These are phyloP conservation scores for Tympanuchus pallidicinctus DNA, from an alignment of 2,113 vertebrate species.

Conservation along the genomic window DNA sequence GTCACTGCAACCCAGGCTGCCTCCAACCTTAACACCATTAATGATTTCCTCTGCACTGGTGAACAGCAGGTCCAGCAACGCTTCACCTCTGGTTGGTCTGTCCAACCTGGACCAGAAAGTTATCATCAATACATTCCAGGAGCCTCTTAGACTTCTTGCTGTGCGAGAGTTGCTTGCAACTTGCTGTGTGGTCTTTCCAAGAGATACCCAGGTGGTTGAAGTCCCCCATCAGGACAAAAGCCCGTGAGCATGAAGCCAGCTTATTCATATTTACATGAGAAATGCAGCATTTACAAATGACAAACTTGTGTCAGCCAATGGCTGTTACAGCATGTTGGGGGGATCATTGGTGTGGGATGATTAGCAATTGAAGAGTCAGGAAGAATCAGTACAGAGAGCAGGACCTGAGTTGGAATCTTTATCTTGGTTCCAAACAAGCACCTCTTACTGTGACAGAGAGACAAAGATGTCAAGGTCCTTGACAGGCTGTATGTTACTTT, in stretches of 20 bases:
- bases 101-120: too few species aligned
- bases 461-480: neutral
- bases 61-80: too few species aligned
- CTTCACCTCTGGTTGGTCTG: too few species aligned
- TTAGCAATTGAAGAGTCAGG: neutral
- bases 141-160: too few species aligned
- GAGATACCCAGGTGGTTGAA: too few species aligned
- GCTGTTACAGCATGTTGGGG: neutral
- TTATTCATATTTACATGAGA: constrained; percentile 39
- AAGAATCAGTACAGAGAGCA: neutral
- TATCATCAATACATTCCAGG: too few species aligned
- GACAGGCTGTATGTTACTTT: neutral
- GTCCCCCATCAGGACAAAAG: too few species aligned
- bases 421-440: neutral
- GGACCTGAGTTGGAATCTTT: neutral
- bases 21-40: too few species aligned
- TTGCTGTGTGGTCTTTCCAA: too few species aligned
- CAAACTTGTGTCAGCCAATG: neutral
- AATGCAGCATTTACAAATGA: constrained; percentile 28
- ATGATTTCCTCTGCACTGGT: too few species aligned
- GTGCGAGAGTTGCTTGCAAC: too few species aligned
- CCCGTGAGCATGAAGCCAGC: neutral
- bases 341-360: neutral
- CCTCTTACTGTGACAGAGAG: neutral
- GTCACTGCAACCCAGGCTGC: too few species aligned